Base-by-base conservation (phyloP, 2,113 vertebrate genomes). In the Cyphomyrus plagiostoma region DNA sequence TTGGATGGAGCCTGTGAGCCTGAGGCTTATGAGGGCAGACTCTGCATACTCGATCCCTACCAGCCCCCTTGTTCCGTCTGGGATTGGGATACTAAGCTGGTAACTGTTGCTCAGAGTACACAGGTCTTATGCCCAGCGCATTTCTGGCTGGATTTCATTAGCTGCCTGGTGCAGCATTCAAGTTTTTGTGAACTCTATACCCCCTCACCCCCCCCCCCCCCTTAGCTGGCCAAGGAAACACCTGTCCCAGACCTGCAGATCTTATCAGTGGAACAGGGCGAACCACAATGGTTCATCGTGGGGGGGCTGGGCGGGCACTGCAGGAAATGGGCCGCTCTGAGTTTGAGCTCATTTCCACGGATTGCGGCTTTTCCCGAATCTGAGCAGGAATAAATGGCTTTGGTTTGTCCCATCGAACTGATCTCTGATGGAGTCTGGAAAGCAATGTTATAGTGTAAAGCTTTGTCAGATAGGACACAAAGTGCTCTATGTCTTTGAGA, bases 181-280 rank as follows among this genome's bases (percentile, higher is more conserved):
- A 48, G 13, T 39, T 53, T n/a, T 19, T 87, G 48, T 53, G 23
- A 84, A 53, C 85, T n/a, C 30, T 2, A 52, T 49, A 56, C 53
- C 52, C 19, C 52, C 17, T 52, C 53, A 4, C 53, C 50, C 49
- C 11, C 17, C 17, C 6, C 7, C 84, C 46, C 17, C 21, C 42
- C 39, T 48, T 83, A 90, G 46, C 83, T 87, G 49, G 7, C 66
- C 45, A 90, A 15, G 56, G 52, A 89, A 85, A 74, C 80, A 62
- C 52, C 89, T 86, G 53, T 19, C 46, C 11, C 84, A 45, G 80
- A 13, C 39, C 62, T 49, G n/a, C 35, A 85, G 80, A 89, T 89
- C 21, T 85, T 84, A 89, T 89, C 89, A 30, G 5, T n/a, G 80
- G 21, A 85, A 46, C 39, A 13, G 21, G n/a, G 35, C 23, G 17